Percentiles rank a stretch among this genome's conserved stretches.
Conservation (phyloP, 2,113 vertebrate species). For the Eira barbara region DNA sequence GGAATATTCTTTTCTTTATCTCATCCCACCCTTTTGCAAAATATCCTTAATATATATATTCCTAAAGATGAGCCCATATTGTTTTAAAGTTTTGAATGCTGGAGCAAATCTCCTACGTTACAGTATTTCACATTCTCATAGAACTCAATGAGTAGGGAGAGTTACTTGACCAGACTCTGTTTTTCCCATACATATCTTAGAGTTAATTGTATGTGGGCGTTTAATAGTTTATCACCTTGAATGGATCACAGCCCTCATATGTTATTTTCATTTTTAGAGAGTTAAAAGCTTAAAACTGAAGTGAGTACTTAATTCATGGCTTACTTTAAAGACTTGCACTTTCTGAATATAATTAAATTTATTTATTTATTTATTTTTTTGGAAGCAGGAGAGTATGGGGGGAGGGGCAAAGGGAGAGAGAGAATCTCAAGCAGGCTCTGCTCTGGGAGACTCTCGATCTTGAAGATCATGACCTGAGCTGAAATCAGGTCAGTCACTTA, state of each 20-base stretch:
- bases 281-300: constrained; percentile 28
- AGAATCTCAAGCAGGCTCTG: neutral
- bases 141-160: neutral
- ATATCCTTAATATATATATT: constrained; percentile 24
- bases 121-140: neutral
- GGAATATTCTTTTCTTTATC: neutral
- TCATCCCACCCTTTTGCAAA: neutral
- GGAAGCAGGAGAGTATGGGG: neutral
- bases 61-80: neutral
- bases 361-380: too few relatives aligned
- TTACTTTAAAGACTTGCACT: constrained; percentile 12
- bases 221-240: constrained; percentile 24
- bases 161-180: neutral
- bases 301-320: constrained; percentile 3
- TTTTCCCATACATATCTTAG: neutral
- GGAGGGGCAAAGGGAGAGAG: neutral
- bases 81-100: neutral
- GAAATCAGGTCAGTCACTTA: neutral
- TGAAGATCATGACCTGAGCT: neutral
- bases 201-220: neutral
- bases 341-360: neutral
- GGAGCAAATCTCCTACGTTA: neutral
- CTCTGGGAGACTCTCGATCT: neutral
- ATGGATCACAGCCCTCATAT: neutral
- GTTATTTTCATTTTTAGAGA: constrained; percentile 35